Evolutionary conservation across 2,888 invertebrate genomes (phyloP), one percentile per base, ranked within the genome.

Genomic region (Zeuzera pyrina): DNA sequence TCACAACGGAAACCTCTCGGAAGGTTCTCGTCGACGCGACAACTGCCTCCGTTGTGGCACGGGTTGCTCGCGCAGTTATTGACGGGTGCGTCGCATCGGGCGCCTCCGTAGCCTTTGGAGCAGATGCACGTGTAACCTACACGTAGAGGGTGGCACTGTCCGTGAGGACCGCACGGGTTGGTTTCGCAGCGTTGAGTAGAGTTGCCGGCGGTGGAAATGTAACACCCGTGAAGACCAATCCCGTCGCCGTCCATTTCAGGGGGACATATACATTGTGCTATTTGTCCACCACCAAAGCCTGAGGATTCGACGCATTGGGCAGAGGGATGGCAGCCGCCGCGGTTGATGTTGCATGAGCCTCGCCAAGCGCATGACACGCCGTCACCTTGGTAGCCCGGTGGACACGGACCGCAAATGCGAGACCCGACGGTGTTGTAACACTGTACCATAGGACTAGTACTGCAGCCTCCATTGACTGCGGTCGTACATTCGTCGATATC

Each of bases 361-460:
- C 86, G 84, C 70, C 86, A 92, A 0, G 74, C 73, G 57, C 97
- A 97, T 0, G 76, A 86, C 0, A 86, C 67, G 2, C 97, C 97
- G 61, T 97, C 90, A 0, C 97, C 97, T 42, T 86, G 76, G 68
- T 92, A 97, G 7, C 96, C 97, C 10, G 90, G 59, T 1, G 98
- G 98, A 71, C 98, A 98, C 1, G 88, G 64, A 0, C 92, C 95
- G 64, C 98, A 98, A 14, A 87, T 86, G 39, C 90, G 87, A 0
- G 96, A 95, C 3, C 98, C 98, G 43, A 88, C 81, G 1, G 92
- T 94, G 60, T 98, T 98, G 36, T 92, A 88, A 60, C 98, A 98
- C 12, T 89, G 79, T 0, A 97, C 97, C 49, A 84, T 69, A 0
- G 97, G 95, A 45, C 84, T 78, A 1, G 79, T 60, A 45, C 95